phyloP scores from a whole-genome alignment of 2,888 invertebrate species.

The Cheilosia grossa region DNA sequence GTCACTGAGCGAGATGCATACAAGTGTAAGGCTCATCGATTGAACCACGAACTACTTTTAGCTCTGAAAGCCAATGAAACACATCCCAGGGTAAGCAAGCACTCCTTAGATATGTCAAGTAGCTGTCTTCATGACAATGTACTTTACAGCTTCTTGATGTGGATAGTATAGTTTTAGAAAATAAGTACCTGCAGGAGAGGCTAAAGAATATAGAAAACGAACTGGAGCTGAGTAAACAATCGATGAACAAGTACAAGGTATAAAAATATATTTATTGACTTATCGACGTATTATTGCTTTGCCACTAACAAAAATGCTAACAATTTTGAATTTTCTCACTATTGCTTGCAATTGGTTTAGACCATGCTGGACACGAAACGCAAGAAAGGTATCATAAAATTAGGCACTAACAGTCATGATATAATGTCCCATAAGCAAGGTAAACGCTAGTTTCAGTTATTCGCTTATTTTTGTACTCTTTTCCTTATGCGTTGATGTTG shows the following conservation, averaged over 20 bases:
- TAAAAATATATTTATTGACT: neutral
- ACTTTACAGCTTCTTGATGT: constrained; percentile 87
- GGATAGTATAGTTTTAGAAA: constrained; percentile 91
- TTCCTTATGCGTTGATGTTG: constrained; percentile 30
- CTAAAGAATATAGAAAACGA: constrained; percentile 91
- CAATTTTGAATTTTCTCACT: constrained; percentile 76
- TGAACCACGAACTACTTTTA: constrained; percentile 91
- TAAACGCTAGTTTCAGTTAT: constrained; percentile 79
- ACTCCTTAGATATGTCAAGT: neutral
- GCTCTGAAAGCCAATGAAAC: constrained; percentile 84
- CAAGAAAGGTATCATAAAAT: constrained; percentile 88
- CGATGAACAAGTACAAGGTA: constrained; percentile 90
- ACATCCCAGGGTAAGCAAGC: constrained; percentile 79
- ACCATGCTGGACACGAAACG: constrained; percentile 89
- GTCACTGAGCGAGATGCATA: constrained; percentile 92
- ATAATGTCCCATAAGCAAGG: constrained; percentile 93
- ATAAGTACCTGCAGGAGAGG: constrained; percentile 92
- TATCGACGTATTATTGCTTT: constrained; percentile 58
- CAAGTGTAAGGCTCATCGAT: constrained; percentile 91
- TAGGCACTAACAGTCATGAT: constrained; percentile 87
- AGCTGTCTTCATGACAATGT: constrained; percentile 1
- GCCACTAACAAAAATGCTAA: constrained; percentile 37
- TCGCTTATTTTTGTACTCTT: constrained; percentile 31
- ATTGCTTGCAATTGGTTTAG: constrained; percentile 81
- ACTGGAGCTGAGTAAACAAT: constrained; percentile 89